Conservation (phyloP, 2,113 vertebrate genomes). For the Corvus hawaiiensis region DNA sequence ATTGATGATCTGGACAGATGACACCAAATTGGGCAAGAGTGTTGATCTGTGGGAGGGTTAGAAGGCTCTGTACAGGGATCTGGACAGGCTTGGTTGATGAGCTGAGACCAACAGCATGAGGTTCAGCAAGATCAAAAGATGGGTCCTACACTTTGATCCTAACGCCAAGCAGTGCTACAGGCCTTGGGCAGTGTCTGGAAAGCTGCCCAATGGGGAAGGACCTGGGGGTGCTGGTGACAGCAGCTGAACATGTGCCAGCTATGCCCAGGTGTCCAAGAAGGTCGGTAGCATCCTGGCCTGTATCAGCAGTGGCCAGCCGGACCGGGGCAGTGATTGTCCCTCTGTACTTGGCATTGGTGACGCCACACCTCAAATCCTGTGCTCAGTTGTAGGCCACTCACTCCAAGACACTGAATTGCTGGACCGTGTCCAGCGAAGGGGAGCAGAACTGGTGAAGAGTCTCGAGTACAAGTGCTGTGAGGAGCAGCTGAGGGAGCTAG, state of each 20-base stretch:
- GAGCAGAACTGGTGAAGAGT: not conserved
- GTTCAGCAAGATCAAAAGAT: rapidly evolving
- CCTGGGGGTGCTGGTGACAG: rapidly evolving
- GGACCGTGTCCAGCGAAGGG: rapidly evolving
- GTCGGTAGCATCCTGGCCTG: not conserved
- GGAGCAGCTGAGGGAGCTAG: not conserved
- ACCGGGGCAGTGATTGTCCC: not conserved
- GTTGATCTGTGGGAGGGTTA: not conserved
- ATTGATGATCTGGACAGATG: not conserved
- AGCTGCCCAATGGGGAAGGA: not conserved
- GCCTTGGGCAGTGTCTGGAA: not conserved
- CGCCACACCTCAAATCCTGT: rapidly evolving
- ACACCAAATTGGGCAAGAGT: rapidly evolving
- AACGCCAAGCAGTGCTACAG: not conserved
- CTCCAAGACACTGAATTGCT: not conserved
- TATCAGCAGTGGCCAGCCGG: not conserved
- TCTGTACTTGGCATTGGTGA: rapidly evolving
- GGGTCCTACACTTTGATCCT: not conserved
- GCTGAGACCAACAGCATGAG: rapidly evolving
- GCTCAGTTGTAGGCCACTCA: rapidly evolving
- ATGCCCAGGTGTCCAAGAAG: not conserved
- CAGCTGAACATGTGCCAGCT: too few species aligned
- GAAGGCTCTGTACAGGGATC: not conserved
- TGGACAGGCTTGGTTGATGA: rapidly evolving
- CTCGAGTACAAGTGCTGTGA: not conserved